Base-by-base conservation (phyloP, 2,888 invertebrate genomes). In the Cremastobaeus sp. region DNA sequence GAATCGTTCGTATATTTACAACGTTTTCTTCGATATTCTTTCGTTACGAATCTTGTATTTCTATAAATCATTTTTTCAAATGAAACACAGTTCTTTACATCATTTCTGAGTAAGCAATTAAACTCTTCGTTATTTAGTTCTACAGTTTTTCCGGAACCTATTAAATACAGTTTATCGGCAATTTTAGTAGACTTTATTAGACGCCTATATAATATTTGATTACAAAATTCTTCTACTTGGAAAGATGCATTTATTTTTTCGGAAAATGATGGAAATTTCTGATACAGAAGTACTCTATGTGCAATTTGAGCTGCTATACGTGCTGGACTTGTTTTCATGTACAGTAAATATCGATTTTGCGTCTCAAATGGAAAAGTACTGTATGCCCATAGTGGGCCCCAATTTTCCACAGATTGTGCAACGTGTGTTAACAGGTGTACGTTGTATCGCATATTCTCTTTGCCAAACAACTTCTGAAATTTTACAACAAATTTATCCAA, bases 291-390 rank as follows among this genome's bases (percentile, higher is more conserved):
- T 8, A 25, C 8, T 25, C 8, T 25, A 25, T 25, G 25, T 25
- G 48, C 39, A 4, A 70, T 47, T 70, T 70, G 55, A 4, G 25
- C 14, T 4, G 50, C 43, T 9, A 55, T 28, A n/a, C 45, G 35
- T 8, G 43, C 41, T 0, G 62, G 47, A 28, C 47, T 48, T 39
- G 39, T 54, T 17, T 41, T 48, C 15, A 70, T 35, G 3, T 18
- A 12, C 11, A 57, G 5, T n/a, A 60, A 11, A 6, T 39, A 17
- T 1, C 70, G 28, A 54, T 76, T 73, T 30, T 70, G 52, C 4
- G 21, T 55, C 52, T 73, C 65, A 41, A 70, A 73, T 2, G 18
- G 1, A 28, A 70, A 73, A 1, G 70, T 76, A 17, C 17, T 52
- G 6, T 71, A 68, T 9, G 30, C 12, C 37, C 41, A 54, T 9